Base-by-base conservation (phyloP, 2,113 vertebrate species). In the Chascanopsetta lugubris region DNA sequence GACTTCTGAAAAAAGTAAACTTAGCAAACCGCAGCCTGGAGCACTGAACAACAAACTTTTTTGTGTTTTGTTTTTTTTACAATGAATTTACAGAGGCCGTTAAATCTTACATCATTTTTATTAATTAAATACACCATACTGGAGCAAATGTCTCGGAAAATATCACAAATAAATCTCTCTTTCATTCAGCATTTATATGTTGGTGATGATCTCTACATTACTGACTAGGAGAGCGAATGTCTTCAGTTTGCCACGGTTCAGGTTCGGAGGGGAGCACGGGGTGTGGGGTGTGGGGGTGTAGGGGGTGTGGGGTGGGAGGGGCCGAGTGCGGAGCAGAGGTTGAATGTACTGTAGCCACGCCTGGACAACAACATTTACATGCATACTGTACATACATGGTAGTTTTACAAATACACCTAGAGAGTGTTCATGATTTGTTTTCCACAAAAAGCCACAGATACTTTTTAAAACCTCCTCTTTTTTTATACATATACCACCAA, bases 61-160 rank as follows among this genome's bases (percentile, higher is more conserved):
- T n/a, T n/a, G n/a, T n/a, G n/a, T n/a, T n/a, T n/a, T n/a, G n/a
- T n/a, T n/a, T n/a, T n/a, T n/a, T n/a, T 36, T n/a, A 30, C 55
- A 84, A 85, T 67, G 61, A 78, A 62, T 79, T 56, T 81, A 84
- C 80, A 59, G 62, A 90, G 85, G 62, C 60, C 86, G 11, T 46
- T 45, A 89, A 91, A 94, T 94, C 91, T 92, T 95, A 95, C 94
- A 92, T 94, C n/a, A 94, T 91, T 95, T 89, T 98, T 98, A 99
- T 98, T 99, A 98, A 94, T 99, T 98, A 99, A 99, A 99, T 98
- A 99, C 97, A 99, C 96, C 96, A 95, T 98, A 98, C 94, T 96
- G 95, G 96, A 99, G 96, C 97, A 98, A 97, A 97, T 96, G 95
- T 97, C 96, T 99, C 95, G 95, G 96, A 99, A 99, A 99, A 97